phyloP scores from a whole-genome alignment of 2,888 invertebrate species.

The Acanthosoma haemorrhoidale region DNA sequence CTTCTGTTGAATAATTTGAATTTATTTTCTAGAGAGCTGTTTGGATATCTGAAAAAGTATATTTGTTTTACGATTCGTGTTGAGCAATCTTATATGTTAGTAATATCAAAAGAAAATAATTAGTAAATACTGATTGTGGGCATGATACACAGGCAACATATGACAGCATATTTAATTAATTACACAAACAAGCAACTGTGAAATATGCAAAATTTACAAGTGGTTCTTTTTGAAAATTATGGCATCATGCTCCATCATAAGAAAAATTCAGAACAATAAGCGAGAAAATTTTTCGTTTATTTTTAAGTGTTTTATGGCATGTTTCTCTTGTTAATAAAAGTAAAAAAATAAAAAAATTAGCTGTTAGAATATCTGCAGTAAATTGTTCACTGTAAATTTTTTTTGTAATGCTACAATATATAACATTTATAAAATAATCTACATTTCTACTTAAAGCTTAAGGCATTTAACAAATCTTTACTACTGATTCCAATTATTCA shows the following conservation, averaged over 20 bases:
- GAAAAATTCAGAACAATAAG: not conserved
- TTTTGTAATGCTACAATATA: not conserved
- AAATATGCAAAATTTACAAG: constrained; percentile 16
- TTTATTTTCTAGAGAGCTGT: not conserved
- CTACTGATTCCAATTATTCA: not conserved
- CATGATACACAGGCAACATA: constrained; percentile 15
- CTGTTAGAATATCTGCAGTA: not conserved
- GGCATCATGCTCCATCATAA: not conserved
- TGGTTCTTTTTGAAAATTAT: not conserved
- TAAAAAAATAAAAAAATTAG: not conserved
- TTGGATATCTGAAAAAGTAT: not conserved
- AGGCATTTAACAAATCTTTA: not conserved
- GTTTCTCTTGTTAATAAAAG: not conserved
- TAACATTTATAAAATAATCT: not conserved
- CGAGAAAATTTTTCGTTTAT: not conserved
- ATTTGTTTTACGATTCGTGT: not conserved
- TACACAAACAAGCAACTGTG: constrained; percentile 26
- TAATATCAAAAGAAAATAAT: not conserved
- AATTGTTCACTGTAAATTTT: not conserved
- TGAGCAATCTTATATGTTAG: not conserved
- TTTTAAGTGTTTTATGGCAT: not conserved
- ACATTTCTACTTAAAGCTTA: not conserved
- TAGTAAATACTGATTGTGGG: not conserved
- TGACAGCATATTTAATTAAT: not conserved
- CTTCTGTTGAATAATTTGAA: too few species aligned